Evolutionary conservation across 2,113 vertebrate species (phyloP), one percentile per base, ranked within the genome.

Genomic region (Felis chaus): DNA sequence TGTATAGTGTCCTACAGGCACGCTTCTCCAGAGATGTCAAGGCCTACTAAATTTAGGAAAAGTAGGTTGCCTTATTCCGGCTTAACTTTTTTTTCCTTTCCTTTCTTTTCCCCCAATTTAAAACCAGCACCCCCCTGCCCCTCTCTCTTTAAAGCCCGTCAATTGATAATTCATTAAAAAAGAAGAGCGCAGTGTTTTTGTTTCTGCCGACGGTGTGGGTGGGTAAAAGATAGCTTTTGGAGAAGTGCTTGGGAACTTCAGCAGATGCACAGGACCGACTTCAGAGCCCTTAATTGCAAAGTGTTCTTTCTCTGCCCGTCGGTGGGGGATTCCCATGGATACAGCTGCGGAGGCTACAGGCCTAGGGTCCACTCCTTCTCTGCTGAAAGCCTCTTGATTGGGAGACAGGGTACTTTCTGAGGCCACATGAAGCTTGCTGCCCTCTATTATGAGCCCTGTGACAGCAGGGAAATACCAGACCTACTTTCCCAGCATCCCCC

Each of bases 1-100:
- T 71, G 4, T 2, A 0, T 1, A 4, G n/a, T 1, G 7, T 55
- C 19, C 61, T 1, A 1, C 1, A 3, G 3, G 12, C 3, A 12
- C 0, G 11, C 25, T 74, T 68, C 36, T n/a, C 48, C 3, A 7
- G 33, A 14, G 23, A 71, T 13, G 15, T 68, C 45, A 39, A 68
- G n/a, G 29, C 2, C 23, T 45, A 5, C 29, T 23, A 21, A 41
- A 48, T 33, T 85, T 25, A 66, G 27, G 29, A 18, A 50, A 39
- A 78, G 14, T 16, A 65, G 50, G 11, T 66, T 79, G 41, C 45
- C 50, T 85, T 88, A 7, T 8, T 36, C 14, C 19, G 25, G 41
- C 31, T 53, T 85, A 36, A 41, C 10, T 12, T 12, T 80, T 80
- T 73, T 73, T 15, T 63, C 50, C 92, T 83, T 74, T 53, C 18